phyloP scores from a whole-genome alignment of 2,888 invertebrate species.

The Ametastegia equiseti region DNA sequence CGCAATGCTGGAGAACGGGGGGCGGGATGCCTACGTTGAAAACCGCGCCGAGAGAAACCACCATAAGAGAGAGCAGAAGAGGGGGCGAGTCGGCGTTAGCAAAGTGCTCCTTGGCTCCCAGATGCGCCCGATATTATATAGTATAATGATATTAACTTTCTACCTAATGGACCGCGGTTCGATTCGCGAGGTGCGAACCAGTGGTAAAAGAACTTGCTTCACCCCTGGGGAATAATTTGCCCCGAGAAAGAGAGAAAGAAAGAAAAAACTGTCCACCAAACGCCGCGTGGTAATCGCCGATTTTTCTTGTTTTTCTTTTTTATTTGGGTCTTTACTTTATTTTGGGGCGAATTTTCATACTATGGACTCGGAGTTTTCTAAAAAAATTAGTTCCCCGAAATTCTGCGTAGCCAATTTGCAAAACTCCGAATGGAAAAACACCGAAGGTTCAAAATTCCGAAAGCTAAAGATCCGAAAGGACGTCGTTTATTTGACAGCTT shows the following conservation, averaged over 20 bases:
- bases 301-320: no score
- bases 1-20: conserved; percentile 52
- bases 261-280: neutral
- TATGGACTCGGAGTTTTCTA: no score
- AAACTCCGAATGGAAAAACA: no score
- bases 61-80: conserved; percentile 48
- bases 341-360: no score
- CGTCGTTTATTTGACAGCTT: no score
- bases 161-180: conserved; percentile 76
- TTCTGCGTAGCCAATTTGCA: no score
- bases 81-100: conserved; percentile 60
- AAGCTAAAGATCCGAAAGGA: no score
- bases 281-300: neutral
- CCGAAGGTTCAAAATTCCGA: no score
- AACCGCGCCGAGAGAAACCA: conserved; percentile 42
- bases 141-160: conserved; percentile 76
- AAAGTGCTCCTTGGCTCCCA: conserved; percentile 75
- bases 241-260: neutral
- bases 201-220: conserved; percentile 57
- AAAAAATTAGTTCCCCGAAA: no score
- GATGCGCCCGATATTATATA: conserved; percentile 75
- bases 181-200: conserved; percentile 73
- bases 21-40: conserved; percentile 18
- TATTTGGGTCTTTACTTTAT: no score
- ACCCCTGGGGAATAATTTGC: conserved; percentile 69